Evolutionary conservation across 2,797 vertebrate genomes (phyloP).

Genomic region (Tenualosa ilisha): DNA sequence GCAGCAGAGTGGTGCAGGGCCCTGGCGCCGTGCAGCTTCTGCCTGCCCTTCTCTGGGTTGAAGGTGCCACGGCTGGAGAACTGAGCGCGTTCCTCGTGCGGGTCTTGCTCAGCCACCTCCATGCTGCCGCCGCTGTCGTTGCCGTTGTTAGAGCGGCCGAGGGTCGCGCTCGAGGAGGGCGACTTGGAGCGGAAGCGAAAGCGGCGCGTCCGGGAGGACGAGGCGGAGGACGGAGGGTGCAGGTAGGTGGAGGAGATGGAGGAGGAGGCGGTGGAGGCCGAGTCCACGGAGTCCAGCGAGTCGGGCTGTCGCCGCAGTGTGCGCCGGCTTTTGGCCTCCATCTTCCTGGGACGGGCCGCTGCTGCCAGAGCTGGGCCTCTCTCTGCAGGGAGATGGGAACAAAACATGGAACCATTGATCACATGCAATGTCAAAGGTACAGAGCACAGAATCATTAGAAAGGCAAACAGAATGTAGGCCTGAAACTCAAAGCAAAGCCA

Average conservation of each 20-base stretch:
- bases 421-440: not conserved
- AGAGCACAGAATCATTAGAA: no score
- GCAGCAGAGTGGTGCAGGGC: conserved; percentile 72
- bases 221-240: conserved; percentile 73
- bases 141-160: conserved; percentile 64
- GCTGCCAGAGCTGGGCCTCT: conserved; percentile 72
- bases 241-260: conserved; percentile 79
- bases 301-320: conserved; percentile 76
- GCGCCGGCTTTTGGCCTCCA: conserved; percentile 72
- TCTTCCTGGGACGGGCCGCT: conserved; percentile 71
- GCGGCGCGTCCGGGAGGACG: conserved; percentile 79
- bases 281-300: conserved; percentile 74
- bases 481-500: no score
- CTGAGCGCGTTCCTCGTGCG: conserved; percentile 78
- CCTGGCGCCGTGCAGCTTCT: conserved; percentile 89
- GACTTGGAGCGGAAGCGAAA: conserved; percentile 81
- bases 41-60: conserved; percentile 91
- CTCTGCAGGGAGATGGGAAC: conserved; percentile 69
- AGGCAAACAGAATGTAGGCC: no score
- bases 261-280: conserved; percentile 73
- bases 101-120: conserved; percentile 64
- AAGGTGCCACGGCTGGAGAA: conserved; percentile 93
- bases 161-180: conserved; percentile 64
- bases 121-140: conserved; percentile 52
- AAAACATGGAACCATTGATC: not conserved